Evolutionary conservation across 2,797 vertebrate genomes (phyloP).

Genomic region (Muraenolepis orangiensis): DNA sequence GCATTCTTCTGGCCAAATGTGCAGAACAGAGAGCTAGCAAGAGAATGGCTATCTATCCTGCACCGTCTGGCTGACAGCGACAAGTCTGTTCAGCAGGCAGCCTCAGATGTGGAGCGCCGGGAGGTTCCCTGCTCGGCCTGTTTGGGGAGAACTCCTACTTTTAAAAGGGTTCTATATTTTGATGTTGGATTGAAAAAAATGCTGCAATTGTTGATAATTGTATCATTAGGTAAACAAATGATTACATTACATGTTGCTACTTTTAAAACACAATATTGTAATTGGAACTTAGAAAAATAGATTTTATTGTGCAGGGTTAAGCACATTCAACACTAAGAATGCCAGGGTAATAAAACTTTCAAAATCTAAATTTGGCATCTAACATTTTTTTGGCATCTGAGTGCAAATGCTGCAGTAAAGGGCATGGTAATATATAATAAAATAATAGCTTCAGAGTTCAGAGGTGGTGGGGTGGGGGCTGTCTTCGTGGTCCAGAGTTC

Average conservation of each 20-base stretch:
- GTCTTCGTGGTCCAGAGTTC: too few species aligned
- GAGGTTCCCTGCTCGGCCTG: conserved; percentile 16
- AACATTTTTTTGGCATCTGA: too few species aligned
- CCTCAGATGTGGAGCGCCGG: conserved; percentile 31
- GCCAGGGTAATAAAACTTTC: background rate
- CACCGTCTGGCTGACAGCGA: conserved; percentile 33
- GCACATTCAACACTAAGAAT: background rate
- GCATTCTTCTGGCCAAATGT: conserved; percentile 66
- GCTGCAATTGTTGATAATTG: conserved; percentile 9
- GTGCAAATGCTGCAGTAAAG: too few species aligned
- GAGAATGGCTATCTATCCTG: conserved; percentile 31
- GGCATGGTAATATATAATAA: too few species aligned
- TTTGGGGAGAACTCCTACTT: conserved; percentile 14
- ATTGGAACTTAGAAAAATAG: background rate
- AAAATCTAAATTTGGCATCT: too few species aligned
- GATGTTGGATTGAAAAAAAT: background rate
- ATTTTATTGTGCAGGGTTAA: background rate
- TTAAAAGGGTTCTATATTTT: conserved; percentile 2
- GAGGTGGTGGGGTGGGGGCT: too few species aligned
- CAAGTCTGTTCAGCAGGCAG: conserved; percentile 22
- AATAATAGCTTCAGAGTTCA: too few species aligned
- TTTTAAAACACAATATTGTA: background rate
- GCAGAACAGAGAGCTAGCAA: conserved; percentile 41
- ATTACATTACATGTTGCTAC: background rate
- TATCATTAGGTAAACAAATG: background rate